Evolutionary conservation across 2,113 vertebrate species (phyloP), one percentile per base, ranked within the genome.

Genomic region (Andinoacara biseriatus): DNA sequence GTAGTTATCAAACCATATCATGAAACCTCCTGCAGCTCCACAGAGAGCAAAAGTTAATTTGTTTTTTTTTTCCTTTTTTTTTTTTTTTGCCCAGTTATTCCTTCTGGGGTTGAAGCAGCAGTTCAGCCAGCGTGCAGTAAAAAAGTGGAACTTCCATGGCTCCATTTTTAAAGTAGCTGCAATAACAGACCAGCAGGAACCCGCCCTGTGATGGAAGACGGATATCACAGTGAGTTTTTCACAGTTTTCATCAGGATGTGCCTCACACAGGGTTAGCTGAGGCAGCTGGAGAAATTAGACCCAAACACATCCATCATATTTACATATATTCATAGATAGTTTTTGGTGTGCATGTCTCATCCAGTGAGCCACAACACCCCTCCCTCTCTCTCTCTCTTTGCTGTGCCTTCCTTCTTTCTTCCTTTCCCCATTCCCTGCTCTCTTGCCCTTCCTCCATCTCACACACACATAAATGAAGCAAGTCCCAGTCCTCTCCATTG

Each of bases 251-350:
- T 93, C 85, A 91, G 76, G 79, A 92, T 83, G 52, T 54, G 83
- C 81, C 80, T 92, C 90, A 82, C 87, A 84, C 77, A 85, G 81
- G 84, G 90, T 78, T 76, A 87, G 82, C 87, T 58, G 84, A 90
- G 87, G 90, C 90, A 89, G 82, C 87, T 77, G 86, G 80, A 90
- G 84, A 92, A 88, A 93, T 94, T 85, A 93, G 63, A 89, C 75
- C 89, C 82, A 87, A 93, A 92, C 89, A 90, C 86, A 93, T 91
- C 78, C 72, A 81, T 92, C 91, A 92, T 83, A 93, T 93, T 94
- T 92, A 89, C 91, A 93, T 91, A 89, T 87, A 92, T 93, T 94
- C 92, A 93, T 85, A 56, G 85, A 78, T 85, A 79, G 76, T 78
- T 85, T 92, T 80, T 81, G 78, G 80, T 81, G 87, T 86, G 77